These are phyloP conservation scores for Tridacna crocea DNA, from an alignment of 2,888 invertebrate species.

Conservation along the genomic window DNA sequence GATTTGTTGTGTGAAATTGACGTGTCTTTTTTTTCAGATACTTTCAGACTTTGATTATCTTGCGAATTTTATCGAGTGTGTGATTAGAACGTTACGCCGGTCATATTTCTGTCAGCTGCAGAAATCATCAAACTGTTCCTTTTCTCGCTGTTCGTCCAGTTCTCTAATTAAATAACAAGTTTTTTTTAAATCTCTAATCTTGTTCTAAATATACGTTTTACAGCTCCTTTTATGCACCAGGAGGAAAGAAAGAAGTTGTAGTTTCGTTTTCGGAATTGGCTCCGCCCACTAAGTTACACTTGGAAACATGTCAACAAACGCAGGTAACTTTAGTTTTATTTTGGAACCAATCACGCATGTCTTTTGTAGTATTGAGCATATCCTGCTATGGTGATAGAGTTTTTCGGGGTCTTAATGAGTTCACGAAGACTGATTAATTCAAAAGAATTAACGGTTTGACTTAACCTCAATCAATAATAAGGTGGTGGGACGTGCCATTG, in stretches of 20 bases:
- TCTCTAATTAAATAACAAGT: neutral
- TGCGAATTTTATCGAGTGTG: neutral
- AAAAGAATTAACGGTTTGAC: slow-evolving; percentile 26
- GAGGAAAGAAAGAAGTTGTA: too few species aligned
- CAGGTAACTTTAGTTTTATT: slow-evolving; percentile 36
- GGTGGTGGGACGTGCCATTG: slow-evolving; percentile 39
- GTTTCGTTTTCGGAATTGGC: slow-evolving; percentile 1
- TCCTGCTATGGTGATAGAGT: slow-evolving; percentile 66
- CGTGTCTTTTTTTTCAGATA: too few species aligned
- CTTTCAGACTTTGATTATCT: neutral
- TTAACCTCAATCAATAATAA: slow-evolving; percentile 23
- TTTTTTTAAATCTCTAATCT: too few species aligned
- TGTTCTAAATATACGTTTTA: too few species aligned
- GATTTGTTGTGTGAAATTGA: too few species aligned
- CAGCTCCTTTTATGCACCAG: too few species aligned
- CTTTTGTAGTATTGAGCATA: slow-evolving; percentile 45
- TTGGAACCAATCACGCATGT: slow-evolving; percentile 37
- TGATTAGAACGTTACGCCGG: neutral
- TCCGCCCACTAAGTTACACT: slow-evolving; percentile 50
- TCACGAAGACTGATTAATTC: slow-evolving; percentile 24
- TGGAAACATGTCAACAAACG: slow-evolving; percentile 64
- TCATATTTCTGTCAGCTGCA: neutral
- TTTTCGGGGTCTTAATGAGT: slow-evolving; percentile 41
- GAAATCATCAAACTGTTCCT: neutral
- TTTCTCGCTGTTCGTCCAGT: neutral